A percentile compares a stretch with the other conserved stretches of the same genome.
Conservation (phyloP, 2,797 vertebrate genomes). For the Picus viridis region DNA sequence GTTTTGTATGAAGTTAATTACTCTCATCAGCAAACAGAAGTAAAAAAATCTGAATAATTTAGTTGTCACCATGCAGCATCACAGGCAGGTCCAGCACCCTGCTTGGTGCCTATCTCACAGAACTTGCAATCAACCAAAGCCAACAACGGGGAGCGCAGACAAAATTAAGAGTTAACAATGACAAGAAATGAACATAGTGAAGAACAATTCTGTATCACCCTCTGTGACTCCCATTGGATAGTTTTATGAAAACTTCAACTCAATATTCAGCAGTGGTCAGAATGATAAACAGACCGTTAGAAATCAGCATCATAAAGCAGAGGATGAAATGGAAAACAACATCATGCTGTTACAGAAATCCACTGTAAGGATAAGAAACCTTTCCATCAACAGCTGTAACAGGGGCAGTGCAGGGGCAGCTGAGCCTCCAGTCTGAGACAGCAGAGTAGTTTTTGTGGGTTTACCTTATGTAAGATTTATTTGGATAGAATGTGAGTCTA, state of each 20-base stretch:
- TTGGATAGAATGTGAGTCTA: not conserved
- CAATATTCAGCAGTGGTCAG: not conserved
- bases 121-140: slow-evolving; percentile 12
- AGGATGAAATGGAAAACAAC: slow-evolving; percentile 1
- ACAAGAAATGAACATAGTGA: not conserved
- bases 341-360: not conserved
- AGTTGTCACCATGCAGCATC: not conserved
- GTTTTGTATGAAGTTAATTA: slow-evolving; percentile 19
- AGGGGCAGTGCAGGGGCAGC: not conserved
- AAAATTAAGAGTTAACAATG: slow-evolving; percentile 42
- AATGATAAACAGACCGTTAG: slow-evolving; percentile 38
- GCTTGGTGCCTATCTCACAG: not conserved
- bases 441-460: not conserved
- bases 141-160: not conserved
- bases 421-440: not conserved
- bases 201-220: not conserved
- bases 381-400: not conserved
- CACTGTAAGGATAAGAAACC: not conserved
- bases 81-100: not conserved
- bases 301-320: not conserved
- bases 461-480: not conserved
- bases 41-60: not conserved
- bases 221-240: not conserved
- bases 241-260: slow-evolving; percentile 26
- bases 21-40: not conserved